These are phyloP conservation scores for Garrulus glandarius DNA, from an alignment of 2,797 vertebrate species.

Conservation along the genomic window DNA sequence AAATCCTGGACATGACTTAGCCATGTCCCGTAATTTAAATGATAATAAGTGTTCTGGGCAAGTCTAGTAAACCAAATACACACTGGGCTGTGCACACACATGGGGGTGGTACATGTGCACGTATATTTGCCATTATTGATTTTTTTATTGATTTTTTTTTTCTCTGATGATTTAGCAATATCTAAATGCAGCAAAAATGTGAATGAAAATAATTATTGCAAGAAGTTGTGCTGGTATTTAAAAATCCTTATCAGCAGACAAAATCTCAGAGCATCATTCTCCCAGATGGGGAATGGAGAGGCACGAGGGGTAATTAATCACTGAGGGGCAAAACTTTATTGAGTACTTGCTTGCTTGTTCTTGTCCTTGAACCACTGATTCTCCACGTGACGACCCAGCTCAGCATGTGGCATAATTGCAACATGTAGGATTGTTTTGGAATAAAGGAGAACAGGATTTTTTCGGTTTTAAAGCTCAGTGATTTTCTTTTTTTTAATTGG, in stretches of 20 bases:
- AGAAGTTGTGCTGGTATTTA: background rate
- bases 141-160: background rate
- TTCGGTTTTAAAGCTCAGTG: background rate
- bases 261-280: background rate
- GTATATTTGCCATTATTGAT: background rate
- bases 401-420: background rate
- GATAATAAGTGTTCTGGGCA: background rate
- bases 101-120: rapidly evolving
- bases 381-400: background rate
- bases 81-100: background rate
- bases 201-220: background rate
- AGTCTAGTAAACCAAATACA: background rate
- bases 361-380: background rate
- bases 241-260: background rate
- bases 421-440: background rate
- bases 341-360: background rate
- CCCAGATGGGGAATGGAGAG: background rate
- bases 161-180: background rate
- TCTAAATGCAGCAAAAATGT: background rate
- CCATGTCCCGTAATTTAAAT: background rate
- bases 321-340: background rate
- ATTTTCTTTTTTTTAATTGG: background rate
- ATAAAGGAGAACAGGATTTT: background rate
- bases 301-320: background rate
- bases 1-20: background rate